Evolutionary conservation across 2,888 invertebrate species (phyloP).

Genomic region (Hanleya hanleyi): DNA sequence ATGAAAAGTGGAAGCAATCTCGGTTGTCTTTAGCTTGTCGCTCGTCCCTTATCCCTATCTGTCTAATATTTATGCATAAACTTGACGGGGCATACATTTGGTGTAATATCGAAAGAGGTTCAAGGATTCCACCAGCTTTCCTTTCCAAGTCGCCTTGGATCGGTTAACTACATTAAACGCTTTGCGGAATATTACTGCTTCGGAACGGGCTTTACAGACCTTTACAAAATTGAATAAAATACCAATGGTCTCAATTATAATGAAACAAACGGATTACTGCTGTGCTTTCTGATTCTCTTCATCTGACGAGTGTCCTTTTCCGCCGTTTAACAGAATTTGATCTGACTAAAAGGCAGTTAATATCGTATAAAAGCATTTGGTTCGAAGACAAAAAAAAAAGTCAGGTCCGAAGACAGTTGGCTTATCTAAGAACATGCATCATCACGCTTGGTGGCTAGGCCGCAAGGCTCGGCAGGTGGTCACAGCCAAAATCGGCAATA

Average conservation of each 20-base stretch:
- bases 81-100: not conserved
- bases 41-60: not conserved
- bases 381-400: not conserved
- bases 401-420: not conserved
- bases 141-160: not conserved
- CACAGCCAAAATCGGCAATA: too few species aligned
- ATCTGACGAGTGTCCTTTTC: not conserved
- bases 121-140: not conserved
- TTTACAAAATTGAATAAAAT: not conserved
- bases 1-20: not conserved
- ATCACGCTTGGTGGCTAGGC: not conserved
- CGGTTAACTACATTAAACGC: slow-evolving; percentile 8
- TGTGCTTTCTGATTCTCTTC: not conserved
- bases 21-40: not conserved
- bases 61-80: not conserved
- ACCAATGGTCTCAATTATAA: not conserved
- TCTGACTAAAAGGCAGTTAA: not conserved
- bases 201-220: not conserved
- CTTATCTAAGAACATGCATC: not conserved
- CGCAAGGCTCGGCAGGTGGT: not conserved
- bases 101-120: not conserved
- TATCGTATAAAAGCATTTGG: not conserved
- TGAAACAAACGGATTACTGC: not conserved
- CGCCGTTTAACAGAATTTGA: not conserved
- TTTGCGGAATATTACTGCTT: not conserved